Percentiles rank a stretch among this genome's conserved stretches.
Evolutionary conservation across 2,888 invertebrate species (phyloP).

Genomic region (Standfussiana lucernea): DNA sequence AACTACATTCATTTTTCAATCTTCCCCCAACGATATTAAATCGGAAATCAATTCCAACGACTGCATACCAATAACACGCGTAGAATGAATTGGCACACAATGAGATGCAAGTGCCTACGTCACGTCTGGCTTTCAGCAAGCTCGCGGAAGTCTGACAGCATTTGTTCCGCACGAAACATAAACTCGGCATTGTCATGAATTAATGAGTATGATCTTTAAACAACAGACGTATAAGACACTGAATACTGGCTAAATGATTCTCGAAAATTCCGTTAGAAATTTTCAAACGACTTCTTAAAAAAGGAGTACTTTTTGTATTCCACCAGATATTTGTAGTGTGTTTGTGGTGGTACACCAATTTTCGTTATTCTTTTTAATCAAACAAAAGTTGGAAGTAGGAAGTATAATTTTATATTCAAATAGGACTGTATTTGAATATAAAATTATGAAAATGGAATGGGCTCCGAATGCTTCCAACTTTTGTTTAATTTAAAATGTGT

Average conservation of each 20-base stretch:
- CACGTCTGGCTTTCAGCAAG: conserved; percentile 40
- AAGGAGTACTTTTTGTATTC: too few relatives aligned
- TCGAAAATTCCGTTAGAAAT: background rate
- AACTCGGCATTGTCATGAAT: conserved; percentile 34
- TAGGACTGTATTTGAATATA: too few relatives aligned
- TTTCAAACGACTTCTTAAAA: background rate
- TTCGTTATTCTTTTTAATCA: too few relatives aligned
- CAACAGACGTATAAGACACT: background rate
- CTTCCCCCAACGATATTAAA: background rate
- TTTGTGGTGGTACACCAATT: too few relatives aligned
- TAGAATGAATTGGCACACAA: conserved; percentile 47
- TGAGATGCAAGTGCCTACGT: conserved; percentile 36
- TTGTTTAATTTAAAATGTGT: too few relatives aligned
- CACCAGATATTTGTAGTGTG: too few relatives aligned
- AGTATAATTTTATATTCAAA: too few relatives aligned
- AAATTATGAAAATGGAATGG: too few relatives aligned
- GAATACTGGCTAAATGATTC: background rate
- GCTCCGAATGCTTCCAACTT: too few relatives aligned
- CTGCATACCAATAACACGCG: conserved; percentile 26
- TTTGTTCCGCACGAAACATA: conserved; percentile 48
- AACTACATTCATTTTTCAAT: background rate
- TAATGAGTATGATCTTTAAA: conserved; percentile 24
- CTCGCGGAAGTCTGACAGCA: conserved; percentile 37
- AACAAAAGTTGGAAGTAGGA: too few relatives aligned
- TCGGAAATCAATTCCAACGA: conserved; percentile 21